Base-by-base conservation (phyloP, 2,797 vertebrate genomes). In the Pangasius macronema region DNA sequence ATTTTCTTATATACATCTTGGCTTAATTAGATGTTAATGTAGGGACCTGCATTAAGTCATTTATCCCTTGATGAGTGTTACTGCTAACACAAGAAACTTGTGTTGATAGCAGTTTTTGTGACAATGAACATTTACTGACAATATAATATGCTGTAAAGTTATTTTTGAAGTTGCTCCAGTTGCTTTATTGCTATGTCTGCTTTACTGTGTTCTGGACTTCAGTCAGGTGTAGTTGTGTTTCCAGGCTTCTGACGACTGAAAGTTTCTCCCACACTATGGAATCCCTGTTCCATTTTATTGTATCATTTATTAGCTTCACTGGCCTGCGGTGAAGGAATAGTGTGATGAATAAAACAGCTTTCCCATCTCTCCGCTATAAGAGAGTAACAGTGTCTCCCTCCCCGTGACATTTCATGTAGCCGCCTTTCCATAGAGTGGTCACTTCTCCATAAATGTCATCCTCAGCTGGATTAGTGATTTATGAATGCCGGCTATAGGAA, bases 371-470 rank as follows among this genome's bases (percentile, higher is more conserved):
- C 51, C 16, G 80, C 82, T 55, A 67, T 82, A 49, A 72, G 81
- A 87, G 85, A 76, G 85, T 55, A 85, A 88, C 68, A 63, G 80
- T 70, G 87, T 86, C 82, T 83, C 87, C 82, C 86, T 72, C 67
- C 53, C 80, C 85, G 86, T 90, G 88, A 90, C 89, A 90, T 90
- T 91, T 91, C 84, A 81, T 86, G 79, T 79, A 88, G 80, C 87
- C 33, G 76, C 87, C 88, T 88, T 89, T 90, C 88, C 89, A 87
- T 82, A 86, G 81, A 88, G 80, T 90, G 91, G 81, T 90, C 89
- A 90, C 85, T 90, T 87, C 89, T 90, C 76, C 76, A 86, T 87
- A 91, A 92, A 92, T 89, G 88, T 91, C 89, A 90, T 87, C 88
- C 87, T 89, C 88, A 87, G 88, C 85, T 83, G 89, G 90, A 86